These are phyloP conservation scores for Pyrocephalus nanus DNA, from an alignment of 2,797 vertebrate species.

Conservation along the genomic window DNA sequence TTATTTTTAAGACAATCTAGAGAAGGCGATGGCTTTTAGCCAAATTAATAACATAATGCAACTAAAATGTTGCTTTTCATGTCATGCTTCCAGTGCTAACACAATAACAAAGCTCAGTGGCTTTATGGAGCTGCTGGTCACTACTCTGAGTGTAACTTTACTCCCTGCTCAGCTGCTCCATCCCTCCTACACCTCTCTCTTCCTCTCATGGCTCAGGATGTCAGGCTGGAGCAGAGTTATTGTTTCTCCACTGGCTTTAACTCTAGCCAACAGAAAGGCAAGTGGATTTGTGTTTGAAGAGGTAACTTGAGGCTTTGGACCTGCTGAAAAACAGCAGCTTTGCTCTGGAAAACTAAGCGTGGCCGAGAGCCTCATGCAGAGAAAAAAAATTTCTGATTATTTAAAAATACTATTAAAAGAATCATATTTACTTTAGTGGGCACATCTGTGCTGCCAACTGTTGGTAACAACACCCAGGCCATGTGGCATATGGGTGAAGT, in stretches of 20 bases:
- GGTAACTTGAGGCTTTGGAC: background rate
- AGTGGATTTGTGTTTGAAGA: background rate
- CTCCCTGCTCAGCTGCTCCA: background rate
- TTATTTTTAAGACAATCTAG: slow-evolving; percentile 13
- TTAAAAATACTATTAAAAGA: background rate
- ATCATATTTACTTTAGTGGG: background rate
- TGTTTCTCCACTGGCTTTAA: background rate
- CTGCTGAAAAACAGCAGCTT: background rate
- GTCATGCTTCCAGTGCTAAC: background rate
- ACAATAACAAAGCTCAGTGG: background rate
- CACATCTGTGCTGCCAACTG: background rate
- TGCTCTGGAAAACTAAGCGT: background rate
- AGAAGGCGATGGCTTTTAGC: background rate
- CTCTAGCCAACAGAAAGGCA: background rate
- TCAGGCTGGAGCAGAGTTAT: background rate
- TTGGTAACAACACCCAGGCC: background rate
- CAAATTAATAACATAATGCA: slow-evolving; percentile 46
- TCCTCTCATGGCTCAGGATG: background rate
- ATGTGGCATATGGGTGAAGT: background rate
- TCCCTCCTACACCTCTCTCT: background rate
- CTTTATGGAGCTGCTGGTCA: background rate
- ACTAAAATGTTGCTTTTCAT: background rate
- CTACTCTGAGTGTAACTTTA: background rate
- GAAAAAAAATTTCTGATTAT: background rate
- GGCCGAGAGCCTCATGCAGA: rapidly evolving